These are phyloP conservation scores for Chelonus insularis DNA, from an alignment of 1,140 invertebrate genomes.

Conservation along the genomic window DNA sequence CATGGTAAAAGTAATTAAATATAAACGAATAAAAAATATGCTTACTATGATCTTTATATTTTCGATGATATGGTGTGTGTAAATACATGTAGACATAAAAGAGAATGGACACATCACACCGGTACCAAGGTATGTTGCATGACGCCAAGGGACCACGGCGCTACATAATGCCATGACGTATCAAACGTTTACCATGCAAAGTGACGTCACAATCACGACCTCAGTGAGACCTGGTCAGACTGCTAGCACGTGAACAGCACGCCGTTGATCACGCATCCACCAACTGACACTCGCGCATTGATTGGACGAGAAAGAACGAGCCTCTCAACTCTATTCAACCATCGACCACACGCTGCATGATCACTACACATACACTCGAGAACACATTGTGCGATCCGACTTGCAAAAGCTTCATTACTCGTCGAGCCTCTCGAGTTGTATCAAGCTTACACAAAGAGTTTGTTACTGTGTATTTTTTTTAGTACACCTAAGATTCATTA, in stretches of 20 bases:
- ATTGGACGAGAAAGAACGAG: conserved; percentile 58
- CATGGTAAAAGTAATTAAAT: too few species aligned
- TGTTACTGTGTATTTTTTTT: conserved; percentile 24
- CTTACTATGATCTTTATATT: too few species aligned
- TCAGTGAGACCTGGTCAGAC: conserved; percentile 56
- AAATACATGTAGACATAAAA: too few species aligned
- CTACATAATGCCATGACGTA: conserved; percentile 50
- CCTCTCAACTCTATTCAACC: conserved; percentile 50
- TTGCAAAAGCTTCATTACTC: conserved; percentile 50
- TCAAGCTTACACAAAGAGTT: conserved; percentile 30
- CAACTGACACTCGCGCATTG: conserved; percentile 40
- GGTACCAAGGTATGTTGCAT: conserved; percentile 34
- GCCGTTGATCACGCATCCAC: conserved; percentile 54
- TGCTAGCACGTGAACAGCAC: conserved; percentile 60
- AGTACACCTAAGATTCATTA: not conserved
- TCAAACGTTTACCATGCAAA: conserved; percentile 49
- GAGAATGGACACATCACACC: not conserved
- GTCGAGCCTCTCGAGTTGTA: conserved; percentile 40
- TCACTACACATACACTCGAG: conserved; percentile 38
- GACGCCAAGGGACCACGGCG: conserved; percentile 37
- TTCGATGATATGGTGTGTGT: too few species aligned
- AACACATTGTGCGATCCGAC: conserved; percentile 37
- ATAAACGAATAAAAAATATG: too few species aligned
- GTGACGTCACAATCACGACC: conserved; percentile 61
- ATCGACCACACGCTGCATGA: conserved; percentile 41